These are phyloP conservation scores for Lepus timidus DNA, from an alignment of 2,113 vertebrate genomes.

Conservation along the genomic window DNA sequence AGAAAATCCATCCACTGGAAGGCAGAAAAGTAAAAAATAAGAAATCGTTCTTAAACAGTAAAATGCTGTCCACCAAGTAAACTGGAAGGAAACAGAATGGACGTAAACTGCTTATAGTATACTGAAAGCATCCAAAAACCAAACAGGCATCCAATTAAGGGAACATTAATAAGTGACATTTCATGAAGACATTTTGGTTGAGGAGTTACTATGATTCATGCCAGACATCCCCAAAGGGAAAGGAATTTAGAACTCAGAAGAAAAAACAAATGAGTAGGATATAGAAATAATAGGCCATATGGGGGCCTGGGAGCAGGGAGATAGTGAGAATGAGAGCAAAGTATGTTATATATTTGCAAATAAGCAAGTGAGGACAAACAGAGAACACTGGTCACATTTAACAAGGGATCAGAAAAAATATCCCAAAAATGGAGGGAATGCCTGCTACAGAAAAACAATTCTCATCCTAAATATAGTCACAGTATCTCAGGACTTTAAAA, in stretches of 20 bases:
- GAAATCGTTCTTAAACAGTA: not conserved
- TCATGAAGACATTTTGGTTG: not conserved
- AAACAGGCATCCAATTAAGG: not conserved
- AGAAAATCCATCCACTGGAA: not conserved
- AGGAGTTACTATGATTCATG: not conserved
- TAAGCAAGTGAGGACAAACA: not conserved
- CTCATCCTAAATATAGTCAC: not conserved
- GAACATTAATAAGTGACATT: not conserved
- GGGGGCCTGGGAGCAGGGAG: not conserved
- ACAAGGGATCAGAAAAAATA: not conserved
- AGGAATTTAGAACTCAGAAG: conserved; percentile 1
- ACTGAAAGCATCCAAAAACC: not conserved
- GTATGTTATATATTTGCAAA: not conserved
- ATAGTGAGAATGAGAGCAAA: not conserved
- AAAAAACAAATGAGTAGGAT: not conserved
- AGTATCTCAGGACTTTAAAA: not conserved
- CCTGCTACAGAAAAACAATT: not conserved
- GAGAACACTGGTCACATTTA: not conserved
- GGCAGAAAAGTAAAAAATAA: not conserved
- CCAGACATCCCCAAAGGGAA: not conserved
- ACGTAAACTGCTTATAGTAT: rapidly evolving
- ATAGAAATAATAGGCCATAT: not conserved
- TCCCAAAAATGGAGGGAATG: not conserved
- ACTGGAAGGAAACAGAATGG: not conserved
- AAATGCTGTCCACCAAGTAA: not conserved